Evolutionary conservation across 2,113 vertebrate species (phyloP), one percentile per base, ranked within the genome.

Genomic region (Protomyctophum bolini): DNA sequence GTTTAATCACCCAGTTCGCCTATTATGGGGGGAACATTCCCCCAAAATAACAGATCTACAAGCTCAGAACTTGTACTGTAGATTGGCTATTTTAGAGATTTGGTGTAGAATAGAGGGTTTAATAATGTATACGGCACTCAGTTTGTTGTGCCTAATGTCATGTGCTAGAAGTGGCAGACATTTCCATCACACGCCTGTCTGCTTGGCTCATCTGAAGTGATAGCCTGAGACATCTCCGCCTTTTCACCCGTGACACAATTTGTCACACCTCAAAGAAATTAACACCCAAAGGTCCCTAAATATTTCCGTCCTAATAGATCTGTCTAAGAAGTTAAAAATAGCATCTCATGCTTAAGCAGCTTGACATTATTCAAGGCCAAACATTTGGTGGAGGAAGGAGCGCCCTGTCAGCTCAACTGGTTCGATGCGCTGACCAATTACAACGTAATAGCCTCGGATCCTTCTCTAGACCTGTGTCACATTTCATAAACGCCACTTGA

Each of bases 171-270:
- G 78, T 80, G 82, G 79, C 72, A 75, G 87, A 87, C 82, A 79
- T 76, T 67, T 82, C 58, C 69, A 83, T 87, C 87, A 78, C 75
- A 88, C 75, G 86, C 86, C 78, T 86, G 84, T 90, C 87, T 80
- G 80, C 72, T 66, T 28, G 65, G 14, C 82, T 87, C 84, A 82
- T 84, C 73, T 71, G 68, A 58, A 87, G 77, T 75, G 84, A 86
- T 74, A 74, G 79, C 73, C 76, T 79, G 76, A 91, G 75, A 79
- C 81, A 28, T 87, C 58, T 51, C 45, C 5, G 75, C 72, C 62
- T 81, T 77, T 68, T 51, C 65, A 75, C 85, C 75, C 14, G 52
- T 80, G 58, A 65, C 72, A 86, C 79, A 81, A 84, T 91, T 86
- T 81, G 70, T 86, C 81, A 83, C 82, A 86, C 85, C 76, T 87